Percentiles rank a stretch among this genome's conserved stretches.
Evolutionary conservation across 92 coral and sea anemone species (phyloP).

Genomic region (Zoanthus sociatus): DNA sequence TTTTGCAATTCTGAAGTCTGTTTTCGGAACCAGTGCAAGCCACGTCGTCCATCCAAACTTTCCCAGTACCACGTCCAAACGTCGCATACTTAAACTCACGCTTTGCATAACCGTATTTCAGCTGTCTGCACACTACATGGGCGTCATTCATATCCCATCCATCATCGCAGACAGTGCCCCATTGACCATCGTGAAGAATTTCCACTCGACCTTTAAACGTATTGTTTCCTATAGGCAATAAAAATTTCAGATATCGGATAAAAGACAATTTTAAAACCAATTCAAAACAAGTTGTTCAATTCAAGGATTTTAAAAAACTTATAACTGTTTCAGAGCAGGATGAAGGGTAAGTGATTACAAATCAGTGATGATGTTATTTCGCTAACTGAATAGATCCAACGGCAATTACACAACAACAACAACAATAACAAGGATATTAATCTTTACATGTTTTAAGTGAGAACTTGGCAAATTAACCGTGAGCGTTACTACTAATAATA

Average conservation of each 20-base stretch:
- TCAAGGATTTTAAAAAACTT: background rate
- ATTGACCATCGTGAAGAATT: conserved; percentile 69
- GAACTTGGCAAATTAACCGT: too few species aligned
- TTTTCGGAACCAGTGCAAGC: conserved; percentile 78
- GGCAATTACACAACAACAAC: background rate
- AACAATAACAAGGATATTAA: background rate
- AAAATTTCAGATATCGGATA: background rate
- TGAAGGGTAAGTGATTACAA: background rate
- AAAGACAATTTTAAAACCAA: background rate
- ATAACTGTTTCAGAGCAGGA: background rate
- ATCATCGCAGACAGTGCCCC: conserved; percentile 97
- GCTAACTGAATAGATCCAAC: background rate
- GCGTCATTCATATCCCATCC: conserved; percentile 77
- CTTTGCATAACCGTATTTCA: conserved; percentile 70
- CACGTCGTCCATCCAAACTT: conserved; percentile 77
- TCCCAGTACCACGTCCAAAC: conserved; percentile 80
- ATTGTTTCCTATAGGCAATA: conserved; percentile 26
- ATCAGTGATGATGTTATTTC: background rate
- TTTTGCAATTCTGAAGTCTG: conserved; percentile 75
- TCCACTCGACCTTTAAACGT: conserved; percentile 83
- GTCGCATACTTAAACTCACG: conserved; percentile 33
- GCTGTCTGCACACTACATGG: conserved; percentile 86
- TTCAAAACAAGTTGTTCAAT: background rate
- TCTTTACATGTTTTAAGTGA: too few species aligned
- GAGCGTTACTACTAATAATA: too few species aligned